phyloP scores from a whole-genome alignment of 2,113 vertebrate genomes.

The Cebidichthys violaceus region DNA sequence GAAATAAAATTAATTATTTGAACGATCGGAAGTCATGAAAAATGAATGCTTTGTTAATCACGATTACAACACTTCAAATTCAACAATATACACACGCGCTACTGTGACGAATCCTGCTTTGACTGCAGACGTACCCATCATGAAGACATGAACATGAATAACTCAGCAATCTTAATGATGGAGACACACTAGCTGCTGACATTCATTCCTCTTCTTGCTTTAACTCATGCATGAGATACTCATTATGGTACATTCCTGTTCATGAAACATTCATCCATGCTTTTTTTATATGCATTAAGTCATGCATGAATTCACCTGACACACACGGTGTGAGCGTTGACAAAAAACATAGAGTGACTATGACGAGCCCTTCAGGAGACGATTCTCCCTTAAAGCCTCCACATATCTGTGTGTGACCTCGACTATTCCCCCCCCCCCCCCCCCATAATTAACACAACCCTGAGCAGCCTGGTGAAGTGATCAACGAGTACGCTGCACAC shows the following conservation, averaged over 20 bases:
- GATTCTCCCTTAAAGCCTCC: neutral
- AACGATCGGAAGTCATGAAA: neutral
- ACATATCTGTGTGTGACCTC: neutral
- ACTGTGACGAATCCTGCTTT: neutral
- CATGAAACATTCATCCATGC: neutral
- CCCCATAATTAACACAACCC: neutral
- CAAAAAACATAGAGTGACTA: neutral
- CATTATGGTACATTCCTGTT: neutral
- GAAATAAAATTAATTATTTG: neutral
- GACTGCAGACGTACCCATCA: neutral
- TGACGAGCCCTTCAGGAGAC: neutral
- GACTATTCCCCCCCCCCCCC: neutral
- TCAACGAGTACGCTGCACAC: constrained; percentile 38
- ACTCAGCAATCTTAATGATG: neutral
- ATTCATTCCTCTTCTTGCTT: neutral
- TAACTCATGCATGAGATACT: neutral
- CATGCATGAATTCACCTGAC: neutral
- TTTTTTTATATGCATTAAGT: neutral
- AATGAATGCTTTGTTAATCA: neutral
- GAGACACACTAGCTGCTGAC: neutral
- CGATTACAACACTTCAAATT: neutral
- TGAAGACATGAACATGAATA: neutral
- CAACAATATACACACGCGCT: neutral
- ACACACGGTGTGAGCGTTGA: neutral
- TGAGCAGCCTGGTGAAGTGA: constrained; percentile 20